Base-by-base conservation (phyloP, 2,113 vertebrate genomes). In the Lucifuga dentata region DNA sequence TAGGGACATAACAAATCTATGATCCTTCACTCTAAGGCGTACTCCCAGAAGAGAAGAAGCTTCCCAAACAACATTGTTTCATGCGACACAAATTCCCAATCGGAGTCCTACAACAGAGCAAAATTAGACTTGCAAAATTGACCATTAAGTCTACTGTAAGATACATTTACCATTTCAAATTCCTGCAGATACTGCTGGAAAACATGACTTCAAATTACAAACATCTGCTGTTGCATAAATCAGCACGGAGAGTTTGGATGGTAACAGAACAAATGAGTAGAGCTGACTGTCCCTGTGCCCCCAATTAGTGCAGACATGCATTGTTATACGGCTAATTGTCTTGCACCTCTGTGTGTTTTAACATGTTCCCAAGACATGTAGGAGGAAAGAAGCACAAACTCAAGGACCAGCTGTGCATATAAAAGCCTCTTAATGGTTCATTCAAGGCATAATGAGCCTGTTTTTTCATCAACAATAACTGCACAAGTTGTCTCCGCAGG, bases 311-410 rank as follows among this genome's bases (percentile, higher is more conserved):
- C 59, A 70, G 51, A 77, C 70, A 71, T 43, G 57, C 55, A 57
- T 79, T 90, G 81, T 85, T 77, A 77, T 63, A 45, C 16, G 12
- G 64, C 48, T 90, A 91, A 92, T 91, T 89, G 84, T 76, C 84
- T 68, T 44, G 76, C 65, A 83, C 70, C 86, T 84, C 65, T 81
- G 87, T 71, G 73, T 80, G 74, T 72, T 57, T 60, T 68, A 80
- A 73, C 44, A 49, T 8, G 21, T 35, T 85, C 80, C 63, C 73
- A 70, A 56, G 74, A 81, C 76, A 68, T 57, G 49, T 19, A 51
- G 73, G 46, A 52, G 51, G 52, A 59, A 56, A 38, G 21, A 10
- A 57, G 35, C 1, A 0, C 26, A 36, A 29, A 53, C 12, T 13
- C 11, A 52, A 55, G 57, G 63, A 59, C 46, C 80, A 85, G 81